Conservation (phyloP, 2,113 vertebrate genomes). For the Heterotilapia buettikoferi region DNA sequence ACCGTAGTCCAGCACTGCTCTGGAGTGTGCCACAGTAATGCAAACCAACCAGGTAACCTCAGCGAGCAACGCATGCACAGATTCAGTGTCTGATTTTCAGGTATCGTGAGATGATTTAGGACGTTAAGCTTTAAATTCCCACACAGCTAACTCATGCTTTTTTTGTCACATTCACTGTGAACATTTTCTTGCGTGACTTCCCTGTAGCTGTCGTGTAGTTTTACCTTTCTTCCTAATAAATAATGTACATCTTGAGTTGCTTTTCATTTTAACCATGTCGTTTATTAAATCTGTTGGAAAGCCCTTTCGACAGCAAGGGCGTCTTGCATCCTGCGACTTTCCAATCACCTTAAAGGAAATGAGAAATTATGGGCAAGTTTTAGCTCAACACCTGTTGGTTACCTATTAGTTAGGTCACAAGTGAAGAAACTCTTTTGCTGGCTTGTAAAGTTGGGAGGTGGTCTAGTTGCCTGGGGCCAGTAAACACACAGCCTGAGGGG, state of each 20-base stretch:
- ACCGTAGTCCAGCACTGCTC: background rate
- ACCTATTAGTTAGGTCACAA: background rate
- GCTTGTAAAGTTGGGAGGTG: background rate
- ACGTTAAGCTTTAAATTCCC: background rate
- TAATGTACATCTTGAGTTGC: background rate
- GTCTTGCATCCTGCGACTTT: background rate
- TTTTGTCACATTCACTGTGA: background rate
- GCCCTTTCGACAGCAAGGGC: background rate
- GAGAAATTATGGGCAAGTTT: background rate
- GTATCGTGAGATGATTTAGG: background rate
- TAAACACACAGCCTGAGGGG: background rate
- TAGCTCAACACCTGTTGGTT: background rate
- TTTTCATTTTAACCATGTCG: background rate
- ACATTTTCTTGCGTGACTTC: background rate
- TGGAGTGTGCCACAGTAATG: background rate
- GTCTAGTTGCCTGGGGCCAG: background rate
- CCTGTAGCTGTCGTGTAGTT: background rate
- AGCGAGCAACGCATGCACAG: background rate
- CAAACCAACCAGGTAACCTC: background rate
- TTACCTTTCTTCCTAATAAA: background rate
- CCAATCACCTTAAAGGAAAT: background rate
- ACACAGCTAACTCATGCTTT: background rate
- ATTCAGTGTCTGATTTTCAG: background rate
- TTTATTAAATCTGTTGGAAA: background rate
- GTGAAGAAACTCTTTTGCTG: background rate